These are phyloP conservation scores for Cremastinae sp. DNA, from an alignment of 2,888 invertebrate genomes.

Conservation along the genomic window DNA sequence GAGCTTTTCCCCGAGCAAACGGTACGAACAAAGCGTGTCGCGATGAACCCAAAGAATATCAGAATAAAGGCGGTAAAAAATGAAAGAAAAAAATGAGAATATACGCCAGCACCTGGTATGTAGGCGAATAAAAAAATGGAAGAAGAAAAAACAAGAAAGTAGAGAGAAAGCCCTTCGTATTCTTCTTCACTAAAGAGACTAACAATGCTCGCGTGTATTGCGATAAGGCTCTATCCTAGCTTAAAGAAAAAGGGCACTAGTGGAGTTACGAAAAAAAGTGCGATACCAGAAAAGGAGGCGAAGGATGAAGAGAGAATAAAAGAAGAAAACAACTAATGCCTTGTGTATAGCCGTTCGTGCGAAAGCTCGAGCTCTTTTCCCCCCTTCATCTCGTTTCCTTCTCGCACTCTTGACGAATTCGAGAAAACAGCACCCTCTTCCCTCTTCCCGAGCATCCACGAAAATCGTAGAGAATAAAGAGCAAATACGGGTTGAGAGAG, in stretches of 20 bases:
- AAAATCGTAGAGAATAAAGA: constrained; percentile 21
- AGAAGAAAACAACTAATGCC: constrained; percentile 19
- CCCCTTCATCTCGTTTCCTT: constrained; percentile 29
- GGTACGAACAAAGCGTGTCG: constrained; percentile 25
- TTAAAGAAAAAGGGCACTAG: constrained; percentile 19
- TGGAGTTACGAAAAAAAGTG: constrained; percentile 16
- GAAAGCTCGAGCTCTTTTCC: constrained; percentile 17
- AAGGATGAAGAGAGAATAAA: constrained; percentile 21
- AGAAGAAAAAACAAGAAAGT: neutral
- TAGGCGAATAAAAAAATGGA: neutral
- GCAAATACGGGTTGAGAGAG: constrained; percentile 1
- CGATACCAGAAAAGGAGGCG: too few relatives aligned
- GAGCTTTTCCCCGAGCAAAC: constrained; percentile 19
- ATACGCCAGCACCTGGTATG: neutral
- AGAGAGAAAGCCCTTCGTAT: constrained; percentile 5
- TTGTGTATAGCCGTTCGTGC: constrained; percentile 30
- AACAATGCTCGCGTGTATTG: constrained; percentile 23
- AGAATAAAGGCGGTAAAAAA: constrained; percentile 7
- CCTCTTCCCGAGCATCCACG: constrained; percentile 15
- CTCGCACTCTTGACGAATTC: constrained; percentile 25
- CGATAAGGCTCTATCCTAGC: constrained; percentile 29
- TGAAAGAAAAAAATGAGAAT: neutral
- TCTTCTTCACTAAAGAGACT: constrained; percentile 6
- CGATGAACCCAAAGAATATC: constrained; percentile 46
- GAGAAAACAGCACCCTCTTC: constrained; percentile 16